Evolutionary conservation across 2,888 invertebrate species (phyloP).

Genomic region (Oscheius sp.): DNA sequence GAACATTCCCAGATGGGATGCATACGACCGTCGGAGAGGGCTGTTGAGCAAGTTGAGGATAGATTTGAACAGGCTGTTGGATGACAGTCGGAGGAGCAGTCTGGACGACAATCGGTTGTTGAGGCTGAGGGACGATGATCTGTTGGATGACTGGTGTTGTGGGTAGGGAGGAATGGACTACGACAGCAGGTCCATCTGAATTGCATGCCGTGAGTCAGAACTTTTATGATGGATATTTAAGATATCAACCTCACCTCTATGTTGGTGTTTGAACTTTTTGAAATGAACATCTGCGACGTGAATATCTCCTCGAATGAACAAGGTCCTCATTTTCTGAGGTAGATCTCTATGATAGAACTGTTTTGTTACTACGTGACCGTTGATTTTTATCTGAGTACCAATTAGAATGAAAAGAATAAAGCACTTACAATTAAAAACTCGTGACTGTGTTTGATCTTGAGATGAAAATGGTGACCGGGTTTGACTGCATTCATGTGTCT

Average conservation of each 20-base stretch:
- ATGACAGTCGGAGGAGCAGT: not conserved
- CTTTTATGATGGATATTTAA: too few relatives aligned
- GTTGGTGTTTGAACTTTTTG: slow-evolving; percentile 25
- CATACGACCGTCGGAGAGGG: too few relatives aligned
- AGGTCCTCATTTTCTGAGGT: slow-evolving; percentile 6
- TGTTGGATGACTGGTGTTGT: slow-evolving; percentile 21
- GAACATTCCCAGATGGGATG: not conserved
- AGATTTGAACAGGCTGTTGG: not conserved
- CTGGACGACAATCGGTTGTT: slow-evolving; percentile 11
- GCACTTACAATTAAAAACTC: slow-evolving; percentile 10
- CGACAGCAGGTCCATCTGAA: slow-evolving; percentile 31
- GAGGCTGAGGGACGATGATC: not conserved
- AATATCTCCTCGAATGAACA: slow-evolving; percentile 19
- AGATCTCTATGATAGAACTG: slow-evolving; percentile 14
- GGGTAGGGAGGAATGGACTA: slow-evolving; percentile 19
- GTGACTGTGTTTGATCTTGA: slow-evolving; percentile 18
- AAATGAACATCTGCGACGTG: slow-evolving; percentile 16
- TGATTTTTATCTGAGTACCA: slow-evolving; percentile 17
- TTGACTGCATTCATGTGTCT: slow-evolving; percentile 2
- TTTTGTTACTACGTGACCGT: slow-evolving; percentile 2
- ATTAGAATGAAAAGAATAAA: not conserved
- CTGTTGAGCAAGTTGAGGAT: not conserved
- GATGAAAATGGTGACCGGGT: not conserved
- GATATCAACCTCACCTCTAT: not conserved
- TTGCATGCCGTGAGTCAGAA: too few relatives aligned